phyloP scores from a whole-genome alignment of 2,888 invertebrate genomes.

The Nemurella pictetii region DNA sequence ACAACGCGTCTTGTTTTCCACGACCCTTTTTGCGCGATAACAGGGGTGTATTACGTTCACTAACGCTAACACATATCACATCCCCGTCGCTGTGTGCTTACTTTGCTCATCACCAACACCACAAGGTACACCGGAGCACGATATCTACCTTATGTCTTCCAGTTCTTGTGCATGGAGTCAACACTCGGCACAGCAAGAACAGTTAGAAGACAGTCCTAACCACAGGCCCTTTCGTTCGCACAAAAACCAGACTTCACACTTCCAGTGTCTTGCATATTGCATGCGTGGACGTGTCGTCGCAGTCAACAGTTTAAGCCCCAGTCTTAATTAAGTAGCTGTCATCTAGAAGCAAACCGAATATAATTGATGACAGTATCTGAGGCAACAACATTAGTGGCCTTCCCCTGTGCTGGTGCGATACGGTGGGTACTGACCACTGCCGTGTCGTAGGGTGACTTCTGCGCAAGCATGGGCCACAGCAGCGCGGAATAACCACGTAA shows the following conservation, averaged over 20 bases:
- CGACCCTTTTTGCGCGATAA: not conserved
- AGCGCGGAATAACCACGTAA: not conserved
- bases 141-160: not conserved
- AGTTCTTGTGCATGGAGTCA: not conserved
- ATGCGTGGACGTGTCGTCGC: not conserved
- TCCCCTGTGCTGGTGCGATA: too few relatives aligned
- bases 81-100: too few relatives aligned
- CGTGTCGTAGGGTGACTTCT: too few relatives aligned
- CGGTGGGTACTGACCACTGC: too few relatives aligned
- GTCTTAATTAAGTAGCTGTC: slow-evolving; percentile 26
- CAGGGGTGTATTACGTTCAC: not conserved
- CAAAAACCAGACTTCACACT: not conserved
- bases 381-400: not conserved
- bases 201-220: not conserved
- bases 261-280: not conserved
- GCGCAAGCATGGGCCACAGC: too few relatives aligned
- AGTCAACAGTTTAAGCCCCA: not conserved
- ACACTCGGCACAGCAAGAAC: not conserved
- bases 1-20: not conserved
- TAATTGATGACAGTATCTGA: slow-evolving; percentile 15
- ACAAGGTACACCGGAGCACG: too few relatives aligned
- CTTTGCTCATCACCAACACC: too few relatives aligned
- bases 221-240: not conserved
- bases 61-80: too few relatives aligned
- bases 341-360: not conserved